Evolutionary conservation across 2,888 invertebrate species (phyloP).

Genomic region (Cantharis rustica): DNA sequence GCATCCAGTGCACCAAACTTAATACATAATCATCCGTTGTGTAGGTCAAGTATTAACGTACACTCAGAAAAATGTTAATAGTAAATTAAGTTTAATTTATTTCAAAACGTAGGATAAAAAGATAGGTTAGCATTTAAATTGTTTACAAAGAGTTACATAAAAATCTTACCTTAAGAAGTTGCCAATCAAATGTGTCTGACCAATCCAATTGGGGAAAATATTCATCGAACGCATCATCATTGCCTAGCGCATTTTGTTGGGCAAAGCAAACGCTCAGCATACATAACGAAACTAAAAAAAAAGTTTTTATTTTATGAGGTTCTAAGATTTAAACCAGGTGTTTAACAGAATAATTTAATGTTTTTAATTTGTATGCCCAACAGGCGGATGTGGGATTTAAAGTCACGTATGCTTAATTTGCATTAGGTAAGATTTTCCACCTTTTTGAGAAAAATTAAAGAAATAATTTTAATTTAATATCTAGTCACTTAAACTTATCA

Average conservation of each 20-base stretch:
- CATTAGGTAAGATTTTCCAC: neutral
- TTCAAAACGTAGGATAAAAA: too few species aligned
- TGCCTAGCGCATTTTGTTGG: neutral
- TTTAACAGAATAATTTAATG: too few species aligned
- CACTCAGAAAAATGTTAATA: too few species aligned
- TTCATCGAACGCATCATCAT: constrained; percentile 37
- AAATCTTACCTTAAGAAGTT: constrained; percentile 62
- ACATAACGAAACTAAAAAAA: constrained; percentile 11
- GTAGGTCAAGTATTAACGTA: too few species aligned
- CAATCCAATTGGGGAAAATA: constrained; percentile 43
- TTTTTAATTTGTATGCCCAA: neutral
- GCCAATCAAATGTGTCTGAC: constrained; percentile 70
- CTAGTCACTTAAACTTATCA: neutral
- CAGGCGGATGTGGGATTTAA: neutral
- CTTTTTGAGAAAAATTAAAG: neutral
- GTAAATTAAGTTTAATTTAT: too few species aligned
- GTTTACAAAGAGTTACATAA: neutral
- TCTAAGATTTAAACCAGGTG: too few species aligned
- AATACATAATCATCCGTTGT: too few species aligned
- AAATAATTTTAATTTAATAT: neutral
- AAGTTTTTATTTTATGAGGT: too few species aligned
- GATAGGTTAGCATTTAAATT: too few species aligned
- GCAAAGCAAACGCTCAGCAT: neutral
- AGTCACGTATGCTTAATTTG: neutral
- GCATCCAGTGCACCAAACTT: too few species aligned